Base-by-base conservation (phyloP, 2,113 vertebrate genomes). In the Plestiodon gilberti region DNA sequence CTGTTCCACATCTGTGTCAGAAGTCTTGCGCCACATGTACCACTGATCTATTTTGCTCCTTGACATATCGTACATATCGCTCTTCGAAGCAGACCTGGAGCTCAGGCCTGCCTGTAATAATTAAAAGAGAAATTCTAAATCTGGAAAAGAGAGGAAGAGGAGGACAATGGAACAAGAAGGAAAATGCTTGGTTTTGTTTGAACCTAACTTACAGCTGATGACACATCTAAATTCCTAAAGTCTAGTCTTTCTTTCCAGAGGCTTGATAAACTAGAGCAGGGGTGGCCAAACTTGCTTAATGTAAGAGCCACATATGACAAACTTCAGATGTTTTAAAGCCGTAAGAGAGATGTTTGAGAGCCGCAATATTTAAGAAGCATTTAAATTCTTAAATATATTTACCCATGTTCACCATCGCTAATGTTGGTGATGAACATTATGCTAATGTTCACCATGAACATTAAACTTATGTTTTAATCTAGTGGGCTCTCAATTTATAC, bases 61-160 rank as follows among this genome's bases (percentile, higher is more conserved):
- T n/a, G 25, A 3, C 89, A 76, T 48, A 5, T n/a, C n/a, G n/a
- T 85, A 84, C 0, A 0, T 61, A 43, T 94, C 92, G 89, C 90
- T 94, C 84, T 94, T 92, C 86, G 88, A 89, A 93, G 89, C 90
- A 83, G 92, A 93, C 78, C 0, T 71, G 59, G 88, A 89, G 83
- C 87, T 93, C 83, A 87, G 87, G 57, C 86, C n/a, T 74, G 81
- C 55, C 40, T 40, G 85, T 52, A 74, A 87, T 67, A 89, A 91
- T 93, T 91, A 64, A 88, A 87, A 64, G 89, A 77, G 91, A 91
- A 48, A 82, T 64, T 73, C 82, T 84, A 87, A 87, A 87, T 75
- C 70, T 81, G 70, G 59, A 81, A 15, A 14, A 43, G 20, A 64
- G 67, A 69, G 62, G 25, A 69, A 40, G 9, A 35, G 55, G n/a